These are phyloP conservation scores for Phthorimaea operculella DNA, from an alignment of 1,140 invertebrate species.

Conservation along the genomic window DNA sequence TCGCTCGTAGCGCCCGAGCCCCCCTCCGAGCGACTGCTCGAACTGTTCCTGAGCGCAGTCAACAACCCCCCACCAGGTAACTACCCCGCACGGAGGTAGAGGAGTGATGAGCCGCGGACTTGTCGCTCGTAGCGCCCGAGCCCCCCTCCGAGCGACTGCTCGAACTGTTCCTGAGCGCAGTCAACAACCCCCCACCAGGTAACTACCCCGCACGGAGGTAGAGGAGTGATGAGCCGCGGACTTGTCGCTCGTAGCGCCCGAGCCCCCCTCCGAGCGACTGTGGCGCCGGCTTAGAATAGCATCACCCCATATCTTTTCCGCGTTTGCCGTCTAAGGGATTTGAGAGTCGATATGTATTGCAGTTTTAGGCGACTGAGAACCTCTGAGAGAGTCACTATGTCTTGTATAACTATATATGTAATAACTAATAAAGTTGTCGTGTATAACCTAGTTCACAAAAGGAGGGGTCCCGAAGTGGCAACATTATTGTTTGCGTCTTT, in stretches of 20 bases:
- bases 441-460: too few relatives aligned
- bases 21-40: conserved; percentile 31
- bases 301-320: too few relatives aligned
- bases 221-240: conserved; percentile 44
- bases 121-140: conserved; percentile 41
- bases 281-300: too few relatives aligned
- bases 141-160: conserved; percentile 34
- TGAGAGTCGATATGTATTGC: too few relatives aligned
- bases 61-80: conserved; percentile 31
- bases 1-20: conserved; percentile 41
- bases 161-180: conserved; percentile 33
- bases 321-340: too few relatives aligned
- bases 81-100: conserved; percentile 22
- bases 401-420: too few relatives aligned
- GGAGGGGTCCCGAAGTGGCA: too few relatives aligned
- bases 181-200: conserved; percentile 34
- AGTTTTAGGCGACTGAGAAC: too few relatives aligned
- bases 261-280: conserved; percentile 30
- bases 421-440: too few relatives aligned
- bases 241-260: conserved; percentile 42
- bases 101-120: conserved; percentile 44
- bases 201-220: conserved; percentile 22
- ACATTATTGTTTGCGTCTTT: too few relatives aligned
- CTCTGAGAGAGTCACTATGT: too few relatives aligned
- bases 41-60: conserved; percentile 37